A percentile compares a stretch with the other conserved stretches of the same genome.
These are phyloP conservation scores for Hirtodrosophila cameraria DNA, from an alignment of 2,888 invertebrate genomes.

Conservation along the genomic window DNA sequence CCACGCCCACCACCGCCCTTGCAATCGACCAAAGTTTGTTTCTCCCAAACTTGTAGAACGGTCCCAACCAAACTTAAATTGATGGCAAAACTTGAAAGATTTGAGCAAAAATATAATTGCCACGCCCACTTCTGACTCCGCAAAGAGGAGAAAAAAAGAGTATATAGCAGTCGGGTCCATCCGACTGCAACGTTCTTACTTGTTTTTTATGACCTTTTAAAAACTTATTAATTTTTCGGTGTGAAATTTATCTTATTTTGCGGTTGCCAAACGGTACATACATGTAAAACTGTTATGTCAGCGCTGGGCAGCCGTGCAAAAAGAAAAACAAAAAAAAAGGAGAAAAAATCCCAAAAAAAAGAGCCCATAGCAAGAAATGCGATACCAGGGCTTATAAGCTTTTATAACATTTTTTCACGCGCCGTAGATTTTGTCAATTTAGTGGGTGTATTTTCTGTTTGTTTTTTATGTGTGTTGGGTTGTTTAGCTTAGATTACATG, in stretches of 20 bases:
- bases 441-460: constrained; percentile 15
- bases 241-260: constrained; percentile 59
- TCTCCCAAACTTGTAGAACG: too few species aligned
- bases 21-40: too few species aligned
- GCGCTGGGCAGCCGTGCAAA: constrained; percentile 3
- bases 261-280: constrained; percentile 29
- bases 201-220: constrained; percentile 38
- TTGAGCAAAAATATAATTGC: too few species aligned
- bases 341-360: too few species aligned
- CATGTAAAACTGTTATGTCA: constrained; percentile 24
- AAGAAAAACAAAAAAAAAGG: constrained; percentile 2
- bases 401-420: constrained; percentile 59
- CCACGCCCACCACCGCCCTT: too few species aligned
- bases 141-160: too few species aligned
- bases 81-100: too few species aligned
- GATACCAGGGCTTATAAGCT: constrained; percentile 45
- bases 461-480: not conserved
- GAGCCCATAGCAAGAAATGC: constrained; percentile 31
- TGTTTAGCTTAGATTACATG: constrained; percentile 31
- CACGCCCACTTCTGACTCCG: too few species aligned
- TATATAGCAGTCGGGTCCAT: too few species aligned
- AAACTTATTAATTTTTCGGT: constrained; percentile 55
- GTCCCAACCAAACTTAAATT: too few species aligned
- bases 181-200: too few species aligned
- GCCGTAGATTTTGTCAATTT: constrained; percentile 57